Conservation (phyloP, 2,113 vertebrate species). For the Dromaius novaehollandiae region DNA sequence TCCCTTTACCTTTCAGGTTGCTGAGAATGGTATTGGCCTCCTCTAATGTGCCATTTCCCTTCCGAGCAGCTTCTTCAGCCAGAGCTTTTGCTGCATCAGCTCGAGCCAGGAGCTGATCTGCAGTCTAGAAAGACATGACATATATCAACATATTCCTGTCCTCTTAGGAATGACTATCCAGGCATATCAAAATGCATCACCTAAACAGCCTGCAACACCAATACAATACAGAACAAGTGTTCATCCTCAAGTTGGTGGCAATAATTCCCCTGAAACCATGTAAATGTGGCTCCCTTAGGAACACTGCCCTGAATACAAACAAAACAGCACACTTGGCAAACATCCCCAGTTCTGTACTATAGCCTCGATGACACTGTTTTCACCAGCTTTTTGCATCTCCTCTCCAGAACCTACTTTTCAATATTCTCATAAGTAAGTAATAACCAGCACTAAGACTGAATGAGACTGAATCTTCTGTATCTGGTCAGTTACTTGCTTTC, state of each 20-base stretch:
- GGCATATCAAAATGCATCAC: background rate
- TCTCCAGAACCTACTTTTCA: background rate
- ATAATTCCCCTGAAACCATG: background rate
- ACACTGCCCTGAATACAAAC: background rate
- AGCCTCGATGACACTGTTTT: background rate
- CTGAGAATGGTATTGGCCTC: slow-evolving; percentile 92
- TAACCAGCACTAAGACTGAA: background rate
- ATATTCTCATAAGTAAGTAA: background rate
- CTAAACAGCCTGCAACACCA: background rate
- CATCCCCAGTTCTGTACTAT: background rate
- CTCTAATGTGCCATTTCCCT: slow-evolving; percentile 86
- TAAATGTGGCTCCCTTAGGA: background rate
- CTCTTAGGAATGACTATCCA: background rate
- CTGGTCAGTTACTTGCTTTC: background rate
- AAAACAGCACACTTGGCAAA: background rate
- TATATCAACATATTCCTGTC: background rate
- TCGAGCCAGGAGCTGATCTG: slow-evolving; percentile 94
- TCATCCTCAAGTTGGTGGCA: background rate
- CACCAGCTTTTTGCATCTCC: background rate
- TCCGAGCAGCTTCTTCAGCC: slow-evolving; percentile 93
- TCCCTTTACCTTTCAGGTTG: slow-evolving; percentile 87
- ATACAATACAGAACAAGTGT: rapidly evolving
- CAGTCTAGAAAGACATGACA: slow-evolving; percentile 81
- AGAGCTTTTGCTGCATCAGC: slow-evolving; percentile 94
- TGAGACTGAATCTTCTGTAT: background rate